Base-by-base conservation (phyloP, 2,797 vertebrate genomes). In the Sebastes ruberrimus region DNA sequence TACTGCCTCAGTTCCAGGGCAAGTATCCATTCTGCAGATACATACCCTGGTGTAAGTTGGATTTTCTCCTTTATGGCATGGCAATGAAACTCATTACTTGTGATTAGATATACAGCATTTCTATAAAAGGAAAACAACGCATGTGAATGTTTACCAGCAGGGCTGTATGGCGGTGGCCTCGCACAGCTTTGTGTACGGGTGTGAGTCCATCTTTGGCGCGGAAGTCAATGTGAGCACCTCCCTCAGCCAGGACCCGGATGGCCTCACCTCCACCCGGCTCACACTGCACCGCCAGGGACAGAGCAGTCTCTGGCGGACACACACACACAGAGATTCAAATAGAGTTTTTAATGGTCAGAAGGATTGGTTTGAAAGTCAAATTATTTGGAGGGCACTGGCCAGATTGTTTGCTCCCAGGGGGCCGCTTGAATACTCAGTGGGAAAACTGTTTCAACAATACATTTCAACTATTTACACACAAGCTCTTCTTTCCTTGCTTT, bases 191-290 rank as follows among this genome's bases (percentile, higher is more conserved):
- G 94, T 98, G 97, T 6, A 98, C 93, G 0, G 97, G 95, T 0
- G 97, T 98, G 92, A 97, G 96, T 85, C 97, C 97, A 60, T 98
- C 97, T 86, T 97, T 97, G 72, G 97, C 95, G 67, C 97, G 96
- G 91, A 98, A 98, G 92, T 98, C 97, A 7, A 98, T 97, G 81
- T 98, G 97, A 56, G 97, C 97, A 10, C 98, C 98, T 5, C 97
- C 97, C 42, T 97, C 95, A 87, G 96, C 97, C 77, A 99, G 95
- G 42, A 97, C 95, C 42, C 98, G 96, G 89, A 98, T 98, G 88
- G 96, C 86, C 81, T 98, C 97, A 7, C 97, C 96, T 8, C 96
- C 97, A 1, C 97, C 96, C 11, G 95, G 96, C 86, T 98, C 97
- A 0, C 97, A 96, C 94, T 98, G 98, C 73, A 97, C 96, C 0